Percentiles rank a stretch among this genome's conserved stretches.
Evolutionary conservation across 2,797 vertebrate species (phyloP).

Genomic region (Microctenopoma steveboyesi): DNA sequence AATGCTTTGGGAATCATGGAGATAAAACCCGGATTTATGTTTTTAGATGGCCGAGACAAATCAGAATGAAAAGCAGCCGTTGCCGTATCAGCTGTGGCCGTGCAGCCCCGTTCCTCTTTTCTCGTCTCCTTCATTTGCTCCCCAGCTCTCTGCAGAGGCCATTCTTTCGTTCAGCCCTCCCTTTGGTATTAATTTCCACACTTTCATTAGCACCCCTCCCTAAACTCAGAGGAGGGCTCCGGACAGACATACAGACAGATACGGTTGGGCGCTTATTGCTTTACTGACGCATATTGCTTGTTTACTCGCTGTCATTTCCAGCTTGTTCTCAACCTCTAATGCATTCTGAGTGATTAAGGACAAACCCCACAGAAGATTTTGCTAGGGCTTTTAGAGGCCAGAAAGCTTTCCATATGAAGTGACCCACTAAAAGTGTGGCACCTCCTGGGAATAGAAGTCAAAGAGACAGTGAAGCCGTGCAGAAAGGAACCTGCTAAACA

Average conservation of each 20-base stretch:
- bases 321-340: constrained; percentile 58
- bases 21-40: constrained; percentile 43
- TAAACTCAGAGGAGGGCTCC: constrained; percentile 29
- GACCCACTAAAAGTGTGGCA: constrained; percentile 61
- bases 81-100: constrained; percentile 32
- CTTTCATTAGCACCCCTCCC: constrained; percentile 30
- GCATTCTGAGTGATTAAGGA: constrained; percentile 59
- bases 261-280: constrained; percentile 76
- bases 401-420: constrained; percentile 56
- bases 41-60: constrained; percentile 42
- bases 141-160: constrained; percentile 31
- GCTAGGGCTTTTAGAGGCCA: constrained; percentile 49
- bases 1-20: constrained; percentile 28
- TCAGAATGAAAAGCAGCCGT: constrained; percentile 51
- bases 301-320: constrained; percentile 65
- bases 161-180: constrained; percentile 22
- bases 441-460: constrained; percentile 47
- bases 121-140: constrained; percentile 44
- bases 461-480: constrained; percentile 24
- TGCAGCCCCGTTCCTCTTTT: constrained; percentile 30
- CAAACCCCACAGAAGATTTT: constrained; percentile 49
- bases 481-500: constrained; percentile 43
- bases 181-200: constrained; percentile 15
- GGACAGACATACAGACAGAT: constrained; percentile 13
- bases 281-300: constrained; percentile 77